A percentile compares a stretch with the other conserved stretches of the same genome.
Conservation (phyloP, 2,888 invertebrate genomes). For the Chrysodeixis includens region DNA sequence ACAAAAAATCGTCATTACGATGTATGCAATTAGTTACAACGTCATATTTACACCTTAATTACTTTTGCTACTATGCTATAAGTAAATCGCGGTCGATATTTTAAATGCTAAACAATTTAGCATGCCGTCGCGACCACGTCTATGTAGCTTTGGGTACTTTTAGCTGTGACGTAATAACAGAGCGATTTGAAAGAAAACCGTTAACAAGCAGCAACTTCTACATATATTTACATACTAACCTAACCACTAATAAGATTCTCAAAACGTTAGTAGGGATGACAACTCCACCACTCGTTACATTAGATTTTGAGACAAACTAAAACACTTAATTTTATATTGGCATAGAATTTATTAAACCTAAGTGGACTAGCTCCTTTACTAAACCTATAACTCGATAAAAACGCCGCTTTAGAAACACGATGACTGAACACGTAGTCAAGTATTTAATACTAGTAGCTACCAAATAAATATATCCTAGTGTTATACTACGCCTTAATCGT, state of each 20-base stretch:
- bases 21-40: neutral
- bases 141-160: neutral
- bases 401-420: constrained; percentile 58
- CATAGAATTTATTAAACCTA: constrained; percentile 79
- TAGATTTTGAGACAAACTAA: constrained; percentile 72
- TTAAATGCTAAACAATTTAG: constrained; percentile 16
- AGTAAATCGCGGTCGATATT: constrained; percentile 13
- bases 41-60: neutral
- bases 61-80: neutral
- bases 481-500: neutral
- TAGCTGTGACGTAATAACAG: constrained; percentile 20
- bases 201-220: constrained; percentile 45
- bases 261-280: constrained; percentile 60
- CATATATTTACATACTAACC: constrained; percentile 42
- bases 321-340: constrained; percentile 73
- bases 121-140: constrained; percentile 3
- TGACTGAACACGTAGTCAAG: constrained; percentile 13
- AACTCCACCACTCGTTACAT: constrained; percentile 64
- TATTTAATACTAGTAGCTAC: constrained; percentile 50
- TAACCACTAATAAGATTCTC: constrained; percentile 58
- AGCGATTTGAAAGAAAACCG: constrained; percentile 25
- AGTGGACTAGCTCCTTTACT: constrained; percentile 86
- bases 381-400: constrained; percentile 68
- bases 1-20: neutral
- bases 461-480: constrained; percentile 11